phyloP scores from a whole-genome alignment of 2,113 vertebrate genomes.

The Sinocyclocheilus maitianheensis region DNA sequence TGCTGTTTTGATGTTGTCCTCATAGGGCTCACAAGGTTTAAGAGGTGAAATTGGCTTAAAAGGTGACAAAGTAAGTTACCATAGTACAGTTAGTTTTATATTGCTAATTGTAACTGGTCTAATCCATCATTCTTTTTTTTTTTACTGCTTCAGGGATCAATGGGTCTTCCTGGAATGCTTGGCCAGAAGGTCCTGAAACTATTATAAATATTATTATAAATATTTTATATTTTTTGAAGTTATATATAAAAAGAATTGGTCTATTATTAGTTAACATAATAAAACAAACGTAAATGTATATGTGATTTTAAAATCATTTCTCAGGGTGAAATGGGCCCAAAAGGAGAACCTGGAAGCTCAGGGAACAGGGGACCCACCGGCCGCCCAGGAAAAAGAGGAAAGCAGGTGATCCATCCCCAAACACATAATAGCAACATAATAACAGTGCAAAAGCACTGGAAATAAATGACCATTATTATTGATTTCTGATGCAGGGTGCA shows the following conservation, averaged over 20 bases:
- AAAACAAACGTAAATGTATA: not conserved
- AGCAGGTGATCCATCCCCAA: constrained; percentile 79
- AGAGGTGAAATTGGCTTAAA: constrained; percentile 85
- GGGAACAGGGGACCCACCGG: constrained; percentile 95
- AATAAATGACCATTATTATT: not conserved
- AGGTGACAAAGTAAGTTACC: constrained; percentile 86
- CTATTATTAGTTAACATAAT: too few relatives aligned
- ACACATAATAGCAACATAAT: not conserved
- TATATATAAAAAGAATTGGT: not conserved
- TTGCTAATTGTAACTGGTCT: not conserved
- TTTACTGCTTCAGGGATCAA: constrained; percentile 81
- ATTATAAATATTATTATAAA: not conserved
- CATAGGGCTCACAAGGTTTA: constrained; percentile 88
- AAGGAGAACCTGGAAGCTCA: constrained; percentile 88
- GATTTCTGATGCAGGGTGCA: constrained; percentile 77
- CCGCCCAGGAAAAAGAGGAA: constrained; percentile 94
- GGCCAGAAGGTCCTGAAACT: constrained; percentile 88
- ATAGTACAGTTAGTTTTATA: not conserved
- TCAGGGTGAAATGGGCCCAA: constrained; percentile 98
- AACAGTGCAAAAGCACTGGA: not conserved
- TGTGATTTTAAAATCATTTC: not conserved
- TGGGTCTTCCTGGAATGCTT: constrained; percentile 94
- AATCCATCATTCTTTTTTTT: not conserved
- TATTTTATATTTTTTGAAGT: not conserved
- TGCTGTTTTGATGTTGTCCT: constrained; percentile 44